Conservation (phyloP, 2,888 invertebrate species). For the Adineta ricciae region DNA sequence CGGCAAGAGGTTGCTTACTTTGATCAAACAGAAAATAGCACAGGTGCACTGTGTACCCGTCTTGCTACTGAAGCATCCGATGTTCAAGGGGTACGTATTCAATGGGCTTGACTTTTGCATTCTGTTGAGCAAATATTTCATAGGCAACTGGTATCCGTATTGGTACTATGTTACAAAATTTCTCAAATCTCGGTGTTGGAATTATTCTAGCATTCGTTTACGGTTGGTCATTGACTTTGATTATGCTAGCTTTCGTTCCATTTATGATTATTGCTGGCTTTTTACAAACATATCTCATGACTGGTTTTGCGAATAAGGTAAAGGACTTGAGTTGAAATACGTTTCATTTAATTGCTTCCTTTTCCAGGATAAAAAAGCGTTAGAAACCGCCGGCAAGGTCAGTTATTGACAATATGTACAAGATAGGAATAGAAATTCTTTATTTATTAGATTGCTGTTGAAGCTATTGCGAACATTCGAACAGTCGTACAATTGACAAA, state of each 20-base stretch:
- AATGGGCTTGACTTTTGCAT: no score
- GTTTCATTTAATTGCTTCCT: no score
- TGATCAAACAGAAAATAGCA: constrained; percentile 45
- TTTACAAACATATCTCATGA: constrained; percentile 40
- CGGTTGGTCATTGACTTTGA: constrained; percentile 51
- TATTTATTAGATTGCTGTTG: constrained; percentile 24
- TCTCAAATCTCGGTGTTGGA: constrained; percentile 48
- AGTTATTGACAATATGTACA: background rate
- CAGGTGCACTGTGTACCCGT: constrained; percentile 46
- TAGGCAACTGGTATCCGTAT: constrained; percentile 44
- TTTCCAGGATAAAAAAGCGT: constrained; percentile 7
- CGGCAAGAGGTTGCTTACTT: constrained; percentile 50
- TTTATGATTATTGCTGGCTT: constrained; percentile 44
- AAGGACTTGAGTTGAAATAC: background rate
- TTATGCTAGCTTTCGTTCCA: constrained; percentile 46
- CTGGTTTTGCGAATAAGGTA: constrained; percentile 40
- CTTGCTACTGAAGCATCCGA: constrained; percentile 47
- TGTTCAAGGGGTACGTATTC: constrained; percentile 45
- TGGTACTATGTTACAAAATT: constrained; percentile 45
- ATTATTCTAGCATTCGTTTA: constrained; percentile 50
- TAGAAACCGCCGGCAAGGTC: constrained; percentile 31
- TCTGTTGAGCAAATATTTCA: constrained; percentile 34
- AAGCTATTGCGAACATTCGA: constrained; percentile 29
- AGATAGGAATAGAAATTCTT: background rate
- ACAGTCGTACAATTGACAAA: constrained; percentile 29